Evolutionary conservation across 2,797 vertebrate genomes (phyloP), one percentile per base, ranked within the genome.

Genomic region (Amblyraja radiata): DNA sequence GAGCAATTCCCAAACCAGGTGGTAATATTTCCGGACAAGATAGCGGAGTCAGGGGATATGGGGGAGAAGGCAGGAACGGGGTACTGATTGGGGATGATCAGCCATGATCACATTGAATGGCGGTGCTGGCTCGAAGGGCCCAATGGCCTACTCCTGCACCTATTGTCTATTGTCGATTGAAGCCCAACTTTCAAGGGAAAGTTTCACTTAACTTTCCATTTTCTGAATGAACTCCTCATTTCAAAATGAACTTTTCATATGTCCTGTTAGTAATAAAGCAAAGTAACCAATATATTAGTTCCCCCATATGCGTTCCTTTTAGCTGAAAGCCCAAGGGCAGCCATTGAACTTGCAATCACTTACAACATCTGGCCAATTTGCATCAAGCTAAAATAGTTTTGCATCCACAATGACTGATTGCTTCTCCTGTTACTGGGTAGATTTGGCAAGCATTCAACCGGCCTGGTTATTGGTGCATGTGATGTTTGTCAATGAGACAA

Each of bases 331-430:
- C 84, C 14, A 21, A 68, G 58, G 84, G 84, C 84, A 88, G 1
- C n/a, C n/a, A 65, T 14, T 36, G 61, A 32, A 8, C 32, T 88
- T 8, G 7, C 61, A 65, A 84, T 28, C n/a, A 84, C 54, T 14
- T 61, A 23, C 84, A 88, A 68, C 61, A 88, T 88, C 61, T 88
- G 84, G 61, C 36, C 61, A 88, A 86, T 65, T 88, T 88, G 84
- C 61, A 88, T 88, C 28, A 68, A 65, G 58, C 83, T 65, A 46
- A 32, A 61, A 65, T 65, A 61, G 18, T 36, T 36, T 88, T 68
- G 65, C 36, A 88, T 65, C 84, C 36, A 88, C n/a, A 88, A 88
- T n/a, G 21, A 65, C 61, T 68, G 84, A 63, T 68, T 68, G 61
- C 84, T 88, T 88, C 83, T 63, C 83, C 63, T 65, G 16, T 88